phyloP scores from a whole-genome alignment of 2,113 vertebrate genomes.

The Phodopus roborovskii region DNA sequence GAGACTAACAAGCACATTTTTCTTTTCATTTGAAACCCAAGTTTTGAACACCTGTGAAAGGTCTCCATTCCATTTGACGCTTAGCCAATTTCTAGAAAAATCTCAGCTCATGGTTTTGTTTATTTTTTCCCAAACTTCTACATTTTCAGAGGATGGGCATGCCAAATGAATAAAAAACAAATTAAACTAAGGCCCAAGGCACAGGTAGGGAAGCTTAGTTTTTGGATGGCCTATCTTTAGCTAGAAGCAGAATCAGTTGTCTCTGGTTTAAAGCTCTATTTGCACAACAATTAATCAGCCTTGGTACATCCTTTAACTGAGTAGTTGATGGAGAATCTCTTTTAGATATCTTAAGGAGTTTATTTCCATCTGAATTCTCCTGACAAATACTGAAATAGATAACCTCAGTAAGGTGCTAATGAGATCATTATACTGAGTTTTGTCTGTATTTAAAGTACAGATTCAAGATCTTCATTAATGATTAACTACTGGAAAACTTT shows the following conservation, averaged over 20 bases:
- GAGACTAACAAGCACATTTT: constrained; percentile 43
- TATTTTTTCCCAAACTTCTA: constrained; percentile 9
- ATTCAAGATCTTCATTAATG: constrained; percentile 78
- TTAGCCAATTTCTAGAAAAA: background rate
- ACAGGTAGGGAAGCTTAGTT: background rate
- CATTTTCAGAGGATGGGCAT: constrained; percentile 26
- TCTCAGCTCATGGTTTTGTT: background rate
- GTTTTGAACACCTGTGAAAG: constrained; percentile 38
- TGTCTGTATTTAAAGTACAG: constrained; percentile 78
- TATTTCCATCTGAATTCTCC: constrained; percentile 76
- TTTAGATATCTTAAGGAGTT: constrained; percentile 67
- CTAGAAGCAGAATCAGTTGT: constrained; percentile 5
- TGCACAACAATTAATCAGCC: constrained; percentile 70
- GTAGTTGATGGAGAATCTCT: constrained; percentile 62
- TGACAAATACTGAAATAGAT: constrained; percentile 77
- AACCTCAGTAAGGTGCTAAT: constrained; percentile 76
- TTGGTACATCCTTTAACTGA: constrained; percentile 58
- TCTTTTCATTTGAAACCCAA: background rate
- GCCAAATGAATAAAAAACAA: constrained; percentile 31
- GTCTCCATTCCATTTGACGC: background rate
- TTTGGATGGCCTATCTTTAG: constrained; percentile 14
- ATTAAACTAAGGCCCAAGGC: background rate
- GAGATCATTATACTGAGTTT: constrained; percentile 78
- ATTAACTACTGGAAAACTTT: constrained; percentile 78
- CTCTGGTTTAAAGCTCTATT: constrained; percentile 56